These are phyloP conservation scores for Montifringilla adamsi DNA, from an alignment of 2,113 vertebrate species.

Conservation along the genomic window DNA sequence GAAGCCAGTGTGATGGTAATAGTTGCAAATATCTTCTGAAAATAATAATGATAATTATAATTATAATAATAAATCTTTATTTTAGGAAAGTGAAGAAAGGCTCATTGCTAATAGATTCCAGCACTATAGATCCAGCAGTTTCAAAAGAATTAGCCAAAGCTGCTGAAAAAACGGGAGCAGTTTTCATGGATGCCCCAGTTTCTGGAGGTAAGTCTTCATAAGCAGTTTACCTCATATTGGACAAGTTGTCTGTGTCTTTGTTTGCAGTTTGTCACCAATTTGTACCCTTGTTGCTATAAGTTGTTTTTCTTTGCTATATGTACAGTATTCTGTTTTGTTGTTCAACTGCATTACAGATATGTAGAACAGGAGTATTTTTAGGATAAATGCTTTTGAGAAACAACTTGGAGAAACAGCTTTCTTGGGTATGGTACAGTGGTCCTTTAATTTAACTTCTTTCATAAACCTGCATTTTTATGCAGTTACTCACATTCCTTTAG, in stretches of 20 bases:
- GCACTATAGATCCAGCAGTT: constrained; percentile 94
- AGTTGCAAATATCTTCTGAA: not conserved
- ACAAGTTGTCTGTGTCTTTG: not conserved
- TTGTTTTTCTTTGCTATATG: not conserved
- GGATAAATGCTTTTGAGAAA: not conserved
- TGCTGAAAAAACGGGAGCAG: constrained; percentile 93
- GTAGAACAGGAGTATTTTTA: not conserved
- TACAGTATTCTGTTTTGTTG: not conserved
- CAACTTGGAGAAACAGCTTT: not conserved
- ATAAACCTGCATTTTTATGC: not conserved
- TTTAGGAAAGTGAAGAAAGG: constrained; percentile 96
- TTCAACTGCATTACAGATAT: not conserved
- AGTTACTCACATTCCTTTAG: not conserved
- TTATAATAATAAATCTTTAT: constrained; percentile 12
- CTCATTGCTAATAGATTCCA: constrained; percentile 95
- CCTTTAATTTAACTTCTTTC: not conserved
- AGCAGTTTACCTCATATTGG: not conserved
- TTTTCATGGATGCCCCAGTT: constrained; percentile 98
- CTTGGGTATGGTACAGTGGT: not conserved
- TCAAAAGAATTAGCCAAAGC: constrained; percentile 92
- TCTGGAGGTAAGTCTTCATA: constrained; percentile 86
- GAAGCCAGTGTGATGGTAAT: not conserved
- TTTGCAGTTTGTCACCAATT: not conserved
- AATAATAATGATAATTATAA: not conserved
- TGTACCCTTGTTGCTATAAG: not conserved